phyloP scores from a whole-genome alignment of 1,140 invertebrate genomes.

The Drosophila persimilis region DNA sequence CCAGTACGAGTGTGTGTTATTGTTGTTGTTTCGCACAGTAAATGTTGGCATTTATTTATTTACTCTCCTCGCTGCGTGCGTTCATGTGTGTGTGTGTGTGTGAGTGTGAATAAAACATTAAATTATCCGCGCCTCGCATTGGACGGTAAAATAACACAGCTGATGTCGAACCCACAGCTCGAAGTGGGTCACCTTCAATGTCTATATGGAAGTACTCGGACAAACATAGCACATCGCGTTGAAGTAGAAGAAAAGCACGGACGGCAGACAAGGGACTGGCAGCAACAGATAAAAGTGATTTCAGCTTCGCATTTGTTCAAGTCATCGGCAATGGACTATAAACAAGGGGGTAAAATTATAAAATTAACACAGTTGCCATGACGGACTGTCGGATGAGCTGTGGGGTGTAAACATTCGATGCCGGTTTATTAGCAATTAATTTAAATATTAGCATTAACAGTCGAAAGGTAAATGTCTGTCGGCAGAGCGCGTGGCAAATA shows the following conservation, averaged over 20 bases:
- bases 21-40: constrained; percentile 42
- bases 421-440: constrained; percentile 74
- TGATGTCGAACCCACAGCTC: constrained; percentile 23
- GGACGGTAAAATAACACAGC: constrained; percentile 66
- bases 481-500: constrained; percentile 57
- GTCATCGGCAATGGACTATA: constrained; percentile 54
- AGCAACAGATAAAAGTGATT: constrained; percentile 54
- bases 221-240: too few species aligned
- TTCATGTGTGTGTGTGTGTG: constrained; percentile 7
- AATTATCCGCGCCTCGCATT: constrained; percentile 36
- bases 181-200: too few species aligned
- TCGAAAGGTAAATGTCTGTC: constrained; percentile 45
- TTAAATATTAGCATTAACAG: constrained; percentile 66
- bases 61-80: constrained; percentile 7
- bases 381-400: constrained; percentile 43
- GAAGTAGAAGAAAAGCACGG: too few species aligned
- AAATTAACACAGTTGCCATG: constrained; percentile 30
- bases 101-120: constrained; percentile 62
- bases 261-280: too few species aligned
- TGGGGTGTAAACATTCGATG: constrained; percentile 56
- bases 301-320: constrained; percentile 39
- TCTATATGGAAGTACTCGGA: too few species aligned
- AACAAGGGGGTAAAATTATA: constrained; percentile 49
- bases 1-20: constrained; percentile 16
- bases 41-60: constrained; percentile 53